Base-by-base conservation (phyloP, 2,888 invertebrate genomes). In the Dendrolimus pini region DNA sequence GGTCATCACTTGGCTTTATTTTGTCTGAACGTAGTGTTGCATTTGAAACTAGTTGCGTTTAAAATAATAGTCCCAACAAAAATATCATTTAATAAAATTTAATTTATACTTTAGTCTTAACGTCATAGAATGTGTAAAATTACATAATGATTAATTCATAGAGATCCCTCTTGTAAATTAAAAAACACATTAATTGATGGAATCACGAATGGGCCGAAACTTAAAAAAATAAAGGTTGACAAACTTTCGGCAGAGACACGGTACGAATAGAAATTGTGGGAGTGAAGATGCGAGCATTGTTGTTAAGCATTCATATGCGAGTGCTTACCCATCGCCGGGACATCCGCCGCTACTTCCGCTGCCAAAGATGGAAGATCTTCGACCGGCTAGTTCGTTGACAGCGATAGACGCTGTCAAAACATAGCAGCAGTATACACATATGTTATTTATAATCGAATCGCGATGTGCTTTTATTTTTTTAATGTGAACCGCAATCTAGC, bases 341-440 rank as follows among this genome's bases (percentile, higher is more conserved):
- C 89, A 88, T 90, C 90, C 90, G 89, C 77, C 76, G 84, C 72
- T 82, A 80, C 88, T 90, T 90, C 90, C 90, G 90, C 80, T 89
- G 85, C 89, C 90, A 87, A 89, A 90, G 89, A 89, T 87, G 90
- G 90, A 78, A 81, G 85, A 88, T 89, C 83, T 82, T 82, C 75
- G 70, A 71, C 71, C 72, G 73, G 64, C 76, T 82, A 83, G 89
- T 88, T 85, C 89, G 85, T 89, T 89, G 87, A 89, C 89, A 83
- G 82, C 68, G 73, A 72, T 67, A 70, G 74, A 66, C 71, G 72
- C 74, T 74, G 72, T 64, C 66, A 68, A 74, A 78, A 75, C 80
- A 83, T 80, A 74, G 74, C 75, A 74, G 66, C 59, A 47, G 47
- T 47, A 47, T 12, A 8, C 9, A 47, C 47, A 30, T 30, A 30